phyloP scores from a whole-genome alignment of 2,113 vertebrate species.

The Chrysemys picta region DNA sequence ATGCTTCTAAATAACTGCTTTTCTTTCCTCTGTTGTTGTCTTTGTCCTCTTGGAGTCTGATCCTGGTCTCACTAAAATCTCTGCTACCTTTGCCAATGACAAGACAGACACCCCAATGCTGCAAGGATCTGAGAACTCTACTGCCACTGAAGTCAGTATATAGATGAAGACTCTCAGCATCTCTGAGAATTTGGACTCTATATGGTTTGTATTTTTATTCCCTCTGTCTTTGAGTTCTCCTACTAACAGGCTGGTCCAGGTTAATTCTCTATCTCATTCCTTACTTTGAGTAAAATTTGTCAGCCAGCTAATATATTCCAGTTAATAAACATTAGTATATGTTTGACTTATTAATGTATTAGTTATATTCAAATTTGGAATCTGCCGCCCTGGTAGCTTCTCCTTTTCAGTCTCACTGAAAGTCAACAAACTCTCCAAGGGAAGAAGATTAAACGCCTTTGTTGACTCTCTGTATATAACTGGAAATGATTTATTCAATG shows the following conservation, averaged over 20 bases:
- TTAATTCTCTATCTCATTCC: not conserved
- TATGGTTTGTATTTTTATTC: not conserved
- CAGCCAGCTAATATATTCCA: not conserved
- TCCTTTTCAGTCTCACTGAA: not conserved
- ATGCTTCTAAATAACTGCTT: not conserved
- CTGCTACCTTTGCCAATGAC: not conserved
- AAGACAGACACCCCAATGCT: not conserved
- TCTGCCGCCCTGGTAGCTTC: not conserved
- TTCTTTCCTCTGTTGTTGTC: not conserved
- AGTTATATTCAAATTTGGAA: not conserved
- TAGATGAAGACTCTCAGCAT: not conserved
- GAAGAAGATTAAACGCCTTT: not conserved
- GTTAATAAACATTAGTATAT: not conserved
- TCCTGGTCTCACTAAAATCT: not conserved
- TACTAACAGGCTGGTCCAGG: not conserved
- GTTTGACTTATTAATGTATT: not conserved
- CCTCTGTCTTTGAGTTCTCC: not conserved
- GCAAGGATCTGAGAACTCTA: not conserved
- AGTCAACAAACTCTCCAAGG: not conserved
- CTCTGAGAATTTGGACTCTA: not conserved
- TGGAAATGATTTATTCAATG: not conserved
- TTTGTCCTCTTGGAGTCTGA: not conserved
- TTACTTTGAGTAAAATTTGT: not conserved
- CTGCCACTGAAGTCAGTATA: not conserved
- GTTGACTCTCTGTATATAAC: conserved; percentile 21